Conservation (phyloP, 2,888 invertebrate genomes). For the Toxonevra muliebris region DNA sequence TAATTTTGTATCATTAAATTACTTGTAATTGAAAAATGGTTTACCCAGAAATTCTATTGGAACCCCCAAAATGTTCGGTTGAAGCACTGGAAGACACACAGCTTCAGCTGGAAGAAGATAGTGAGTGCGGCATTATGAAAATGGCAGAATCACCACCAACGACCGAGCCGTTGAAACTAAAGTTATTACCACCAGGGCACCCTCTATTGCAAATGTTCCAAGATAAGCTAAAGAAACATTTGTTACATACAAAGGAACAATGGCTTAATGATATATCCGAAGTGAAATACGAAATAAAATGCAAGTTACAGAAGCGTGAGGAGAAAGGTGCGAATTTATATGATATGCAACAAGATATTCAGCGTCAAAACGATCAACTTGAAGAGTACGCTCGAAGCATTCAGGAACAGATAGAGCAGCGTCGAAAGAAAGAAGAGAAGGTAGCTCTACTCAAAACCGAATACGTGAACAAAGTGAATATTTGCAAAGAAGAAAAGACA, state of each 20-base stretch:
- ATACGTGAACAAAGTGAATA: slow-evolving; percentile 55
- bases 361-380: slow-evolving; percentile 65
- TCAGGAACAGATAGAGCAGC: slow-evolving; percentile 47
- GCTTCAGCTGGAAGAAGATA: no score
- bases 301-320: slow-evolving; percentile 58
- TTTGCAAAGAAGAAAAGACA: slow-evolving; percentile 51
- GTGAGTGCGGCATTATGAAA: slow-evolving; percentile 12
- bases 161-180: neutral
- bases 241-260: slow-evolving; percentile 72
- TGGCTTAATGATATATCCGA: slow-evolving; percentile 74
- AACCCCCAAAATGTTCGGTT: no score
- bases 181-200: slow-evolving; percentile 73
- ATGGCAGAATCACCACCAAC: neutral
- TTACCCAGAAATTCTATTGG: no score
- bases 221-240: slow-evolving; percentile 72
- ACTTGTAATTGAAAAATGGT: no score
- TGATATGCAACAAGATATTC: slow-evolving; percentile 66
- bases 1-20: no score
- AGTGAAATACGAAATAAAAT: slow-evolving; percentile 67
- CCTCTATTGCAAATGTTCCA: slow-evolving; percentile 80
- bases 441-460: slow-evolving; percentile 58
- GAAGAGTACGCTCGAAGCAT: slow-evolving; percentile 65
- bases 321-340: slow-evolving; percentile 66
- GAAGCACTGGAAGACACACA: no score
- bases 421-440: slow-evolving; percentile 36